A percentile compares a stretch with the other conserved stretches of the same genome.
Conservation (phyloP, 2,113 vertebrate genomes). For the Catagonus wagneri region DNA sequence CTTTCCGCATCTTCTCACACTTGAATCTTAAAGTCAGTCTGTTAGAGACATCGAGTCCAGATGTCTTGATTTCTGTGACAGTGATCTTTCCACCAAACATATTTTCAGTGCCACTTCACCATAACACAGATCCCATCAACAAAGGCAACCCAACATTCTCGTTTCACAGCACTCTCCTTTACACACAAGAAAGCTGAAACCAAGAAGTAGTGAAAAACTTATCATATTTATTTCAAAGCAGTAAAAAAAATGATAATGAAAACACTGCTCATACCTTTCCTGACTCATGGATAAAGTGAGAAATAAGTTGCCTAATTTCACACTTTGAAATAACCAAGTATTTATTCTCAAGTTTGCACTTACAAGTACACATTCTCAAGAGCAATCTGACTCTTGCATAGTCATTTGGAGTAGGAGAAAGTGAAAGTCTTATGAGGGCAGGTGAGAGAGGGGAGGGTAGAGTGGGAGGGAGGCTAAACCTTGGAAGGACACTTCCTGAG, state of each 20-base stretch:
- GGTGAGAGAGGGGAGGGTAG: slow-evolving; percentile 48
- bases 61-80: background rate
- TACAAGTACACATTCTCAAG: background rate
- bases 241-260: slow-evolving; percentile 39
- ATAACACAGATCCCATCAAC: background rate
- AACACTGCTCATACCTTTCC: slow-evolving; percentile 35
- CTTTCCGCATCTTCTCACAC: background rate
- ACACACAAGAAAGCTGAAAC: slow-evolving; percentile 50
- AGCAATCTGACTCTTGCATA: slow-evolving; percentile 65
- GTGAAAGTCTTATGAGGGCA: slow-evolving; percentile 64
- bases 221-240: slow-evolving; percentile 44
- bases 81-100: background rate
- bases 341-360: slow-evolving; percentile 62
- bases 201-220: slow-evolving; percentile 41
- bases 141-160: background rate
- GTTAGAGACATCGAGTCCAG: background rate
- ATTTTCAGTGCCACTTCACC: slow-evolving; percentile 1
- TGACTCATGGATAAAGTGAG: slow-evolving; percentile 47
- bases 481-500: background rate
- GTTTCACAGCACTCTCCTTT: slow-evolving; percentile 66
- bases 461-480: background rate
- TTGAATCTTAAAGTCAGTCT: background rate
- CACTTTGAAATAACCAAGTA: slow-evolving; percentile 45
- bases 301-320: slow-evolving; percentile 51
- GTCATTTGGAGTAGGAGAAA: slow-evolving; percentile 70